Evolutionary conservation across 35 echinoderm and acorn worm genomes (phyloP).

Genomic region (Eucidaris tribuloides): DNA sequence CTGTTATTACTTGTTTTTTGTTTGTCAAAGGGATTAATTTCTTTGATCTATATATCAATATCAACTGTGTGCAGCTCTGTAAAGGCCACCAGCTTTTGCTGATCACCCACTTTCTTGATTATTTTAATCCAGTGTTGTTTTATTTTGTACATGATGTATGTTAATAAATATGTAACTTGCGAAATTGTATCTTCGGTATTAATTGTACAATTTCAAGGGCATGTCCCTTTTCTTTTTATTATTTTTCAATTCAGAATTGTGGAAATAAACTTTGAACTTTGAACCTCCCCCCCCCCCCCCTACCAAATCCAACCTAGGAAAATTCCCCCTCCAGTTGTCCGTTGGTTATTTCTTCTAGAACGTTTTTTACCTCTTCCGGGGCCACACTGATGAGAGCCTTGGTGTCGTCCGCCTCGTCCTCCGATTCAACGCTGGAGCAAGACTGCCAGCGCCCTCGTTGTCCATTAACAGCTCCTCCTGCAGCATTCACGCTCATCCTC

Average conservation of each 20-base stretch:
- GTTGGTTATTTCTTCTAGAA: not conserved
- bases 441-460: not conserved
- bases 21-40: too few species aligned
- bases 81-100: too few species aligned
- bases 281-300: not conserved
- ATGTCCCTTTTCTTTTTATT: not conserved
- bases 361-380: not conserved
- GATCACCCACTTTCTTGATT: too few species aligned
- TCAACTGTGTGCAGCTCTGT: too few species aligned
- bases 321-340: not conserved
- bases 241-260: not conserved
- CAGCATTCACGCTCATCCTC: not conserved
- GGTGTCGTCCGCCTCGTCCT: constrained; percentile 26
- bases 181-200: too few species aligned
- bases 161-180: too few species aligned
- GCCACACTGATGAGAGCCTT: not conserved
- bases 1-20: too few species aligned
- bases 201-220: not conserved
- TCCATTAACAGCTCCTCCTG: not conserved
- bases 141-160: too few species aligned
- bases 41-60: too few species aligned
- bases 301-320: not conserved
- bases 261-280: not conserved
- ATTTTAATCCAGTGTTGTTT: too few species aligned
- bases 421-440: constrained; percentile 12